Base-by-base conservation (phyloP, 2,113 vertebrate species). In the Andinoacara biseriatus region DNA sequence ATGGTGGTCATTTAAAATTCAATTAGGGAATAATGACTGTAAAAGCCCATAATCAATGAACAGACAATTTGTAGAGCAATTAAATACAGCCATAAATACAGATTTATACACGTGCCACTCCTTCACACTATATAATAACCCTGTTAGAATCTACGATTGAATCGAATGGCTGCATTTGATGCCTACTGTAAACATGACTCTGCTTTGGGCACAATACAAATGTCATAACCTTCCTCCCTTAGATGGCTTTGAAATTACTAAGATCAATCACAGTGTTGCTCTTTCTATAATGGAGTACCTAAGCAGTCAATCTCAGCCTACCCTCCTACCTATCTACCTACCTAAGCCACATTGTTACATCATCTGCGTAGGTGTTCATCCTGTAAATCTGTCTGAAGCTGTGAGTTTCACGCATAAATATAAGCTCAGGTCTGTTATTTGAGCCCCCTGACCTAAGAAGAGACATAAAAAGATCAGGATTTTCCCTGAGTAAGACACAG, bases 11-110 rank as follows among this genome's bases (percentile, higher is more conserved):
- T 92, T 92, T 92, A 85, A 87, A 91, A 92, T 92, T 91, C 79
- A 94, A 91, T 94, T 92, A 93, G 58, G 74, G 29, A 76, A 91
- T 89, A 92, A 91, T 86, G 89, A 76, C 82, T 87, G 58, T 72
- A 86, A 76, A 87, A 85, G 84, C 89, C 90, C 81, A 90, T 91
- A 83, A 86, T 86, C 82, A 86, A 92, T 90, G 85, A 90, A 87
- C 79, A 86, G 84, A 87, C 82, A 83, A 89, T 91, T 90, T 89
- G 86, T 80, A 82, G 58, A 85, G 74, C 89, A 90, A 91, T 93
- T 92, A 90, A 80, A 85, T 65, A 46, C 46, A 22, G 61, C 84
- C 81, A 89, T 90, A 87, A 91, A 92, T 90, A 88, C 78, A 75
- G 84, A 80, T 84, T 83, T 81, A 76, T 80, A 79, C 72, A 82